Evolutionary conservation across 2,797 vertebrate species (phyloP).

Genomic region (Spheniscus humboldti): DNA sequence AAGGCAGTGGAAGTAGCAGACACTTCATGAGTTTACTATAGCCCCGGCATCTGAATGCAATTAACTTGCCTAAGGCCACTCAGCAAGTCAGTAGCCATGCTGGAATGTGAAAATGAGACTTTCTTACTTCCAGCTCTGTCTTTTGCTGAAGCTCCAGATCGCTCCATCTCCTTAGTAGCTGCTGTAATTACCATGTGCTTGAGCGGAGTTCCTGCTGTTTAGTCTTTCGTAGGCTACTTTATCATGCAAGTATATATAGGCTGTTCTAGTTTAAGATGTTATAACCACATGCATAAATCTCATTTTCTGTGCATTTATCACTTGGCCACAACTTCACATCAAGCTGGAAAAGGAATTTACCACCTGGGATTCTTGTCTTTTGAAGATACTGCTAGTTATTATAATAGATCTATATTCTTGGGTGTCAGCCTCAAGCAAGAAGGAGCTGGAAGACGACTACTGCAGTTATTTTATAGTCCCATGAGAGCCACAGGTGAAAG

Average conservation of each 20-base stretch:
- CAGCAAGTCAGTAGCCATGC: not conserved
- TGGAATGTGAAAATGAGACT: not conserved
- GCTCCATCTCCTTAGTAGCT: not conserved
- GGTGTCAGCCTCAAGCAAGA: not conserved
- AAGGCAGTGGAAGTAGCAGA: not conserved
- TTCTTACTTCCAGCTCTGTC: not conserved
- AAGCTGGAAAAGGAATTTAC: not conserved
- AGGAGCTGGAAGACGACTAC: not conserved
- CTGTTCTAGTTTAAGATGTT: not conserved
- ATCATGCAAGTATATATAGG: not conserved
- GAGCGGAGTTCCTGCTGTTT: constrained; percentile 2
- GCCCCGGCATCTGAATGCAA: not conserved
- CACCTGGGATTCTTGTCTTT: not conserved
- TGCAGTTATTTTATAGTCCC: not conserved
- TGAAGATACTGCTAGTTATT: constrained; percentile 1
- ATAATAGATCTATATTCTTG: not conserved
- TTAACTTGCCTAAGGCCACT: not conserved
- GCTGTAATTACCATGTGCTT: not conserved
- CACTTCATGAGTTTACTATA: not conserved
- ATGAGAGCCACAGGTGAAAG: not conserved
- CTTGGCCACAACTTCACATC: not conserved
- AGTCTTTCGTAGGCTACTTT: constrained; percentile 6
- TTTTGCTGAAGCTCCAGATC: not conserved
- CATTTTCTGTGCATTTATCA: constrained; percentile 18
- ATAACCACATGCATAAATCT: not conserved